Base-by-base conservation (phyloP, 1,140 invertebrate genomes). In the Proctacanthus coquilletti region DNA sequence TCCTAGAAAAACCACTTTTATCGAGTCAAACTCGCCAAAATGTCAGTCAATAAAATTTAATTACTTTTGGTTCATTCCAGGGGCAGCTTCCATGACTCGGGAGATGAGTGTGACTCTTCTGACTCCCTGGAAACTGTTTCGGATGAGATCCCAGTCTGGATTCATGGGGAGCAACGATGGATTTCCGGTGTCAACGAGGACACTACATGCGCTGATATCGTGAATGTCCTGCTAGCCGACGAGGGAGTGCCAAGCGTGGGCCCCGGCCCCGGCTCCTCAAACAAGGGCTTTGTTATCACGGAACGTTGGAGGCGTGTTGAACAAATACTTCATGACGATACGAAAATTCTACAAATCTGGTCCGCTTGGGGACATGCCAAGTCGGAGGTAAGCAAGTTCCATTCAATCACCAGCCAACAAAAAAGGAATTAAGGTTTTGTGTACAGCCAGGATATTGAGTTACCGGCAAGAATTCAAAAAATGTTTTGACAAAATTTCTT, bases 121-220 rank as follows among this genome's bases (percentile, higher is more conserved):
- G 66, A 60, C 6, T 45, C 45, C 8, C 43, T 42, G 40, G 49
- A 49, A 23, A 49, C 45, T 1, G 19, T 42, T 10, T 44, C 46
- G 32, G 71, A 74, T 46, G 79, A 83, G 53, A 70, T 87, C n/a
- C 77, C 79, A 0, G 74, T 87, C 38, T 74, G 80, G 70, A 72
- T 84, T 2, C 62, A 74, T 37, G 80, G 78, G 17, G 71, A 75
- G 42, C 73, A 78, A 50, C 71, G 82, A 47, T 84, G 80, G 79
- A 75, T 87, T 17, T 74, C 80, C 2, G 82, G 83, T 8, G 70
- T 85, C 5, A 70, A 71, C 13, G 65, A 72, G 9, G 69, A 73
- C 34, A 87, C 83, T 3, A 85, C 82, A 1, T 84, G 81, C 50
- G 70, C 74, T 25, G 80, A 85, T 53, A 68, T 85, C 35, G 75